Conservation (phyloP, 2,797 vertebrate genomes). For the Octomys mimax region DNA sequence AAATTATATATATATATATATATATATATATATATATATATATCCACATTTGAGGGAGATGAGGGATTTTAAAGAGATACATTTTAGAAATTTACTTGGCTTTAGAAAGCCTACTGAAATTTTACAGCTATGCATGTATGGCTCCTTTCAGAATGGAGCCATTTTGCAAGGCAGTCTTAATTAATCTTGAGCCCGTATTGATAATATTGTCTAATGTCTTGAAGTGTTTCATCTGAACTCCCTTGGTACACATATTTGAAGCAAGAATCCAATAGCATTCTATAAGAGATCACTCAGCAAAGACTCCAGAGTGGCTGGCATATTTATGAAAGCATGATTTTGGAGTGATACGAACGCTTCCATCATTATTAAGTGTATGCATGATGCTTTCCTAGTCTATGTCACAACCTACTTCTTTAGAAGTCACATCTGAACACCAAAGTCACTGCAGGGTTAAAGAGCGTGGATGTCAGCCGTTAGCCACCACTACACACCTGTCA, state of each 20-base stretch:
- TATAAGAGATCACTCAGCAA: neutral
- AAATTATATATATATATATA: too few species aligned
- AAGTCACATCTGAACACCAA: conserved; percentile 47
- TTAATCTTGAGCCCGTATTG: neutral
- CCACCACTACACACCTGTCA: conserved; percentile 72
- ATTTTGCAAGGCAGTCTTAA: neutral
- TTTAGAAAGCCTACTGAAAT: neutral
- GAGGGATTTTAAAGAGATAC: neutral
- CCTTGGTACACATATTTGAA: neutral
- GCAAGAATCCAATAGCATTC: neutral
- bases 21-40: too few species aligned
- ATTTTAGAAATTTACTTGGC: neutral
- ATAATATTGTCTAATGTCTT: neutral
- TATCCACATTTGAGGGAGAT: neutral
- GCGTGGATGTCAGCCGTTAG: conserved; percentile 49
- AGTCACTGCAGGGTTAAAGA: conserved; percentile 71
- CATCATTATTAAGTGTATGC: neutral
- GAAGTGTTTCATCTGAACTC: neutral
- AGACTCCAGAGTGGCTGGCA: neutral
- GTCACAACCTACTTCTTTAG: conserved; percentile 8
- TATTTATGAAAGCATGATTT: neutral
- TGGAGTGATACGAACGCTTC: neutral
- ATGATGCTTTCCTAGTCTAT: neutral
- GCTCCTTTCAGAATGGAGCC: neutral
- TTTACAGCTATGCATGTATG: neutral